Evolutionary conservation across 1,140 invertebrate species (phyloP).

Genomic region (Homarus americanus): DNA sequence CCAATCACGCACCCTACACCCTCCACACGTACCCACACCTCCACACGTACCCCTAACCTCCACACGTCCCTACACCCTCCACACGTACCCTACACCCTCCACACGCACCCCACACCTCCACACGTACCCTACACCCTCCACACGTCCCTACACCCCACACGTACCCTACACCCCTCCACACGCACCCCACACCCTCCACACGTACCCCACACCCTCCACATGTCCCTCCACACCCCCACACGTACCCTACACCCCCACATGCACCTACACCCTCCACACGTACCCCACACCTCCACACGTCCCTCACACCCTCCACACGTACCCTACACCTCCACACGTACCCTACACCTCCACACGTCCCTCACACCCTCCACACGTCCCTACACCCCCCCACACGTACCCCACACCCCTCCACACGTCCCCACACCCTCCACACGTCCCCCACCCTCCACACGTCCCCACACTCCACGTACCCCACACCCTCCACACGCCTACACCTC

Average conservation of each 20-base stretch:
- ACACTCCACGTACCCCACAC: no score
- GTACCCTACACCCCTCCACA: not conserved
- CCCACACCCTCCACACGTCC: not conserved
- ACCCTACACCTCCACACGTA: no score
- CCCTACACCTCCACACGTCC: no score
- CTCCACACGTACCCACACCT: not conserved
- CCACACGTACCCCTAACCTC: not conserved
- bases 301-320: not conserved
- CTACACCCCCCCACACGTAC: not conserved
- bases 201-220: not conserved
- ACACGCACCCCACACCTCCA: not conserved
- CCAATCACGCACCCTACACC: not conserved
- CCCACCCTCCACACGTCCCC: not conserved
- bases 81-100: not conserved
- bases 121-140: no score
- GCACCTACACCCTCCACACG: not conserved
- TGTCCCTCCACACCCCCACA: not conserved
- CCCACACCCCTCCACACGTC: not conserved
- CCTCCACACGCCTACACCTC: not conserved
- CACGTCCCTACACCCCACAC: not conserved
- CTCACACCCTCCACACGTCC: not conserved
- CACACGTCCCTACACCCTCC: not conserved
- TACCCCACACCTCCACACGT: not conserved
- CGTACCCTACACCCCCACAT: not conserved
- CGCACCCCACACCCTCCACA: not conserved